A percentile compares a stretch with the other conserved stretches of the same genome.
Conservation (phyloP, 2,797 vertebrate species). For the Alectoris magna region DNA sequence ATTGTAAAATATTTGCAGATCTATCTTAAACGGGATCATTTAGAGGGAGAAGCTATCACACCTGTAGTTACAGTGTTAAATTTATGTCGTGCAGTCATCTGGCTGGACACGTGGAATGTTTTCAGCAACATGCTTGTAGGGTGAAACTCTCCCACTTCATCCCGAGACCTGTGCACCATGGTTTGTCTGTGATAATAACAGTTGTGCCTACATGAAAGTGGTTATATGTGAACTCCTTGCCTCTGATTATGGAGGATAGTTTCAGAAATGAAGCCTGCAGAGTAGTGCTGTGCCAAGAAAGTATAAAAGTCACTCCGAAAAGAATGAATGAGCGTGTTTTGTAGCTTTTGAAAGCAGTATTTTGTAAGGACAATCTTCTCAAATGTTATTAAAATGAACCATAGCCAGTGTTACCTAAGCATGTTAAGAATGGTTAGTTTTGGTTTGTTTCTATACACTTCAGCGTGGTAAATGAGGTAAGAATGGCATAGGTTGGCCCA, state of each 20-base stretch:
- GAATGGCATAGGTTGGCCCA: background rate
- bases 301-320: background rate
- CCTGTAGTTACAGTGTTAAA: background rate
- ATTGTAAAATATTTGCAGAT: background rate
- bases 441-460: background rate
- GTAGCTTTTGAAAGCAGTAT: background rate
- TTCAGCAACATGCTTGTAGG: background rate
- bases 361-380: background rate
- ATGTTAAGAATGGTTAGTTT: background rate
- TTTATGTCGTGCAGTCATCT: background rate
- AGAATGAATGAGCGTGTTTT: background rate
- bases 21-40: background rate
- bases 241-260: background rate
- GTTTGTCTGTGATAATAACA: background rate
- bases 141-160: background rate
- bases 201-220: background rate
- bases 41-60: background rate
- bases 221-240: background rate
- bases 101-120: background rate
- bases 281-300: background rate
- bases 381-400: background rate
- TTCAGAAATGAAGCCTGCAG: background rate
- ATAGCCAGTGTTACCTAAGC: background rate
- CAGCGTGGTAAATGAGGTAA: background rate
- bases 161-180: fast-evolving